Base-by-base conservation (phyloP, 64 coral and sea anemone species). In the Montipora sp. region DNA sequence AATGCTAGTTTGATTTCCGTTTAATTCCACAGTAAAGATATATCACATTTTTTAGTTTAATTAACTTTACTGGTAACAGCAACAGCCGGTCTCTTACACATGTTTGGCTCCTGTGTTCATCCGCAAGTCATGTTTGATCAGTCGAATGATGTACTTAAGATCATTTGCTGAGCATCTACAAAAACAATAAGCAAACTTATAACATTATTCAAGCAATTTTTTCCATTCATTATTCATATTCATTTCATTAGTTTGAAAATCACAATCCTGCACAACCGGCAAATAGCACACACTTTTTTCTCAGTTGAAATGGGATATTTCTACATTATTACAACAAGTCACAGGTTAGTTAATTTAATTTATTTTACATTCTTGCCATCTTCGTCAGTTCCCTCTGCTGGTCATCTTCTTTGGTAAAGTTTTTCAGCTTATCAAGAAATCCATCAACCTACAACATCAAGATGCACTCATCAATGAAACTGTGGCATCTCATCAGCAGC, bases 31-130 rank as follows among this genome's bases (percentile, higher is more conserved):
- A 36, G 0, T 36, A 36, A 36, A 36, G 36, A 36, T 36, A 36
- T 36, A 36, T 2, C 36, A 36, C 36, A 36, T 36, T 36, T 36
- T 36, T 36, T 36, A 36, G 36, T 36, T 36, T 36, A 36, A 36
- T 36, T 36, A 36, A 27, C 27, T 27, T 27, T 27, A 27, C 27
- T 27, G 46, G 23, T 75, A 46, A 75, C 7, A 75, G 27, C 71
- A 75, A 6, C 1, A 22, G 7, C 4, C 2, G 1, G 69, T 8
- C 21, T 92, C 98, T 96, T 77, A 99, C 98, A 99, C 89, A 92
- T 99, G 98, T 43, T 99, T 99, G 18, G 94, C 89, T 80, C 98
- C 98, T 58, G 94, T 94, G 81, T 96, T 99, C 88, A 99, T 99
- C 86, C 95, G 93, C 1, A 99, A 91, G 58, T 99, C 98, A 87